Conservation (phyloP, 2,797 vertebrate species). For the Etheostoma perlongum region DNA sequence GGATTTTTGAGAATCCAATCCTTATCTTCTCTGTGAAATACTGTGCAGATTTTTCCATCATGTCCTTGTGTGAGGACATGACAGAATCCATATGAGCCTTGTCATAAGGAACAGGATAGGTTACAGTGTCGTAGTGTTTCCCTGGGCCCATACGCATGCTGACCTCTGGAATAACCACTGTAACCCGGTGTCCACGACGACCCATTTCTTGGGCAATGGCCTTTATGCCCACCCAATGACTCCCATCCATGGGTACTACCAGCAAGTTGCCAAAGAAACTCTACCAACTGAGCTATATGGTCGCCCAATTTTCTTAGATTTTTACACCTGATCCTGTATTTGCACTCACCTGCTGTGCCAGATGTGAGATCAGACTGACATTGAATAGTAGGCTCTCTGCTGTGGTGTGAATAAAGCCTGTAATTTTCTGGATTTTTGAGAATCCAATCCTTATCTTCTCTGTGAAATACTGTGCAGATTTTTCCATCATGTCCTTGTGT, state of each 20-base stretch:
- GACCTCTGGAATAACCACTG: constrained; percentile 84
- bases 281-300: too few relatives aligned
- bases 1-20: neutral
- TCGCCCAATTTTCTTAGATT: neutral
- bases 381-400: constrained; percentile 82
- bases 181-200: constrained; percentile 85
- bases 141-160: constrained; percentile 79
- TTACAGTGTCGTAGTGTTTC: constrained; percentile 80
- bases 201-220: constrained; percentile 81
- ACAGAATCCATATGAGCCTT: constrained; percentile 49
- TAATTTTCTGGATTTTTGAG: neutral
- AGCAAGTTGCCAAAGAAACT: constrained; percentile 84
- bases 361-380: constrained; percentile 71
- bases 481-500: neutral
- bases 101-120: constrained; percentile 66
- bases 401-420: constrained; percentile 41
- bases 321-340: neutral
- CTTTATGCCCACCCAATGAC: constrained; percentile 89
- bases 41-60: neutral
- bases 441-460: constrained; percentile 26
- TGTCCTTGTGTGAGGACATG: neutral
- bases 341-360: constrained; percentile 63
- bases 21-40: constrained; percentile 60
- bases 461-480: constrained; percentile 33
- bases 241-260: constrained; percentile 87